Evolutionary conservation across 1,140 invertebrate species (phyloP).

Genomic region (Drosophila murphyi): DNA sequence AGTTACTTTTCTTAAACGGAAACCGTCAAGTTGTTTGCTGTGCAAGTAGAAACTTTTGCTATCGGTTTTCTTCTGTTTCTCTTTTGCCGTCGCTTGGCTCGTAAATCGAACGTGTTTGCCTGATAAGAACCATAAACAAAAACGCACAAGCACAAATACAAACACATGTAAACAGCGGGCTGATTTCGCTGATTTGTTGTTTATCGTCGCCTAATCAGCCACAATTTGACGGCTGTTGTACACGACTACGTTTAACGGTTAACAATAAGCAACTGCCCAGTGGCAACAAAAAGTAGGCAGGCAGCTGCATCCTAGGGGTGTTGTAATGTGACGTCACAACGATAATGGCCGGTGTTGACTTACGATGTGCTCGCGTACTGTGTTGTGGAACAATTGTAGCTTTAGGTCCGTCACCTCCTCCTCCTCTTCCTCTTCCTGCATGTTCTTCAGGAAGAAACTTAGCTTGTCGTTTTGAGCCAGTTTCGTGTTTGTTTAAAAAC

Average conservation of each 20-base stretch:
- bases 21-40: constrained; percentile 16
- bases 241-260: neutral
- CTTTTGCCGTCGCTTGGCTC: constrained; percentile 1
- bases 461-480: constrained; percentile 71
- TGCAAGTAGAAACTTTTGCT: constrained; percentile 3
- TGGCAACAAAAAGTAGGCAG: constrained; percentile 3
- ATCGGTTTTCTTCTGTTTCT: constrained; percentile 14
- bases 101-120: constrained; percentile 16
- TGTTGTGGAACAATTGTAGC: constrained; percentile 96
- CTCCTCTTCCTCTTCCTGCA: constrained; percentile 85
- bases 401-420: constrained; percentile 90
- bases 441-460: constrained; percentile 64
- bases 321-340: constrained; percentile 38
- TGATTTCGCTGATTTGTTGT: constrained; percentile 6
- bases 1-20: constrained; percentile 21
- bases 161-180: neutral
- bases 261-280: constrained; percentile 8
- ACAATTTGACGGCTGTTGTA: neutral
- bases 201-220: neutral
- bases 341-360: constrained; percentile 85
- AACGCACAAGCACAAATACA: constrained; percentile 23
- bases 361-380: constrained; percentile 96
- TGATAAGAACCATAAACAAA: constrained; percentile 73
- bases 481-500: constrained; percentile 44
- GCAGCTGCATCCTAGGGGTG: constrained; percentile 29